Base-by-base conservation (phyloP, 2,888 invertebrate genomes). In the Amiota mariae region DNA sequence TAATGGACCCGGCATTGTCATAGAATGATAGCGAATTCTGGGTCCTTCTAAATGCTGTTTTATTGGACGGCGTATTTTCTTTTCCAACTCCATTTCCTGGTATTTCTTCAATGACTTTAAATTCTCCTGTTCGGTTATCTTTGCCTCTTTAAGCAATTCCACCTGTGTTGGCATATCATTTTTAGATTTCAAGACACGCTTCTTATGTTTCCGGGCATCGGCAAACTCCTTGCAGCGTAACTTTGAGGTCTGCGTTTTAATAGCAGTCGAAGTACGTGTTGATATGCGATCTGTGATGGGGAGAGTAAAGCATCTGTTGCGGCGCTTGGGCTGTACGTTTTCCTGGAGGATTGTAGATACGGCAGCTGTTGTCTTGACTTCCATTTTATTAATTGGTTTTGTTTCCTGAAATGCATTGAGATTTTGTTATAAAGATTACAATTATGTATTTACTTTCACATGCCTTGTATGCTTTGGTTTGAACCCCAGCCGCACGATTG, bases 101-200 rank as follows among this genome's bases (percentile, higher is more conserved):
- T 96, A 98, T 88, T 94, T 94, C 89, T 97, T 98, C 86, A 99
- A 91, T 49, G 98, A 98, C 90, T 96, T 95, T 0, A 97, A 90
- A 90, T 99, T 99, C 86, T 97, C 94, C 82, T 95, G 92, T 89
- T 98, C 99, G 0, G 99, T 99, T 20, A 95, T 92, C 87, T 96
- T 94, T 0, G 99, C 98, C 91, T 99, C 99, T 82, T 95, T 96
- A 20, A 99, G 90, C 54, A 98, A 91, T 88, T 99, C 97, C 82
- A 97, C 97, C 89, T 99, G 99, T 0, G 98, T 97, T 0, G 96
- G 95, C 88, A 96, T 93, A 88, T 93, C 93, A 75, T 94, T 94
- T 82, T 93, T 93, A 15, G 92, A 92, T 77, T 89, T 91, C 12
- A 91, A 91, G 77, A 91, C 90, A 84, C 92, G 93, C 11, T 92